Base-by-base conservation (phyloP, 2,113 vertebrate genomes). In the Turnix velox region DNA sequence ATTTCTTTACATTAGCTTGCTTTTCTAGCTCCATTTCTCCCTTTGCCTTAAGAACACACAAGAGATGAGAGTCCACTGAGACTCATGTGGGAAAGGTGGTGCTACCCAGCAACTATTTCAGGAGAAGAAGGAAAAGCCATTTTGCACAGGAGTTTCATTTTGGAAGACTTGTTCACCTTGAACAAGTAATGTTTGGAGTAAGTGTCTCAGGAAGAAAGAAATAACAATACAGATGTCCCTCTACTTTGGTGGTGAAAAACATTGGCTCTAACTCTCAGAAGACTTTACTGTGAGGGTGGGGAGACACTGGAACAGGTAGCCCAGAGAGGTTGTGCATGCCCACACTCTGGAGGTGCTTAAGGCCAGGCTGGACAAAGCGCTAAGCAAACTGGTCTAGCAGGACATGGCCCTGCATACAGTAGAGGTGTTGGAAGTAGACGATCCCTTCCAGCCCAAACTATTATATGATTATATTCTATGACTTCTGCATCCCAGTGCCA, bases 1-100 rank as follows among this genome's bases (percentile, higher is more conserved):
- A 92, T 93, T 96, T 91, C 94, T 94, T 83, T 40, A 62, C 71
- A 93, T 83, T 88, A 80, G 90, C 68, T 86, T 86, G 59, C 67
- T 83, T 86, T 77, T n/a, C 59, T 69, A 46, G 78, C 75, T 93
- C 90, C 46, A 5, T 80, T 79, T 88, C 79, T 73, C 51, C 49
- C 39, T 92, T 74, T 77, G 55, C 85, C 49, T 39, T 14, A 35
- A 90, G 92, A 72, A 63, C 67, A 65, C 67, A 45, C 42, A 45
- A 71, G 78, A 83, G 35, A 49, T 15, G 42, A 1, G 0, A 42
- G 46, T 62, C 49, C 8, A 1, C 51, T 8, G 57, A 30, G 49
- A 52, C 49, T 73, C 49, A 18, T 9, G 30, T 1, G 6, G 66
- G 72, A 46, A 51, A 90, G 85, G 67, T 30, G 59, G 42, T 19